A percentile compares a stretch with the other conserved stretches of the same genome.
These are phyloP conservation scores for Albula glossodonta DNA, from an alignment of 2,113 vertebrate species.

Conservation along the genomic window DNA sequence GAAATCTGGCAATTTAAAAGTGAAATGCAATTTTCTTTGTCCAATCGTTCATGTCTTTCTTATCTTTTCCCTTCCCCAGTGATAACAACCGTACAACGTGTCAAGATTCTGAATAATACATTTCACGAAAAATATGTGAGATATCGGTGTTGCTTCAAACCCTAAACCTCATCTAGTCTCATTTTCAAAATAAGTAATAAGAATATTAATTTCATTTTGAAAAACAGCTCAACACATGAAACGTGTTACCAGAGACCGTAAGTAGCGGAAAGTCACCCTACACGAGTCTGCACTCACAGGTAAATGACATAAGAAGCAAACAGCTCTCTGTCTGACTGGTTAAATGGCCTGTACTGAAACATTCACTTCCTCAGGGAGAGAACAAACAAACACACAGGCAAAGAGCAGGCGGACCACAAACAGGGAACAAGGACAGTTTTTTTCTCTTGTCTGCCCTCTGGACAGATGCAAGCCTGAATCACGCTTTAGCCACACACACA, in stretches of 20 bases:
- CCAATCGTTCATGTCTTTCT: no score
- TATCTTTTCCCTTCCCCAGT: no score
- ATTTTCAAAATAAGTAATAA: no score
- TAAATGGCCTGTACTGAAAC: no score
- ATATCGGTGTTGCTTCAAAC: no score
- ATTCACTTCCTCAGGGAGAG: neutral
- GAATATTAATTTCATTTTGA: neutral
- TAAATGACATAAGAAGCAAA: neutral
- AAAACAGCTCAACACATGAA: neutral
- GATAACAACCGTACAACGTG: no score
- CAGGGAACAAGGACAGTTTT: neutral
- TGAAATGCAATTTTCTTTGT: no score
- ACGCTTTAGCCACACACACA: neutral
- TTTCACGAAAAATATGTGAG: no score
- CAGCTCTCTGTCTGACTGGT: neutral
- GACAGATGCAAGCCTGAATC: neutral
- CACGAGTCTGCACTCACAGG: neutral
- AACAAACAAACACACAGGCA: slow-evolving; percentile 7
- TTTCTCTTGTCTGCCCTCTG: neutral
- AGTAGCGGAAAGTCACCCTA: neutral
- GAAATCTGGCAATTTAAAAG: no score
- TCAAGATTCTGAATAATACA: no score
- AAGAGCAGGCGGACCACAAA: slow-evolving; percentile 9
- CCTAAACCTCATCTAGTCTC: no score
- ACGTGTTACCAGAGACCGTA: neutral